Evolutionary conservation across 2,888 invertebrate genomes (phyloP), one percentile per base, ranked within the genome.

Genomic region (Byasa hedistus): DNA sequence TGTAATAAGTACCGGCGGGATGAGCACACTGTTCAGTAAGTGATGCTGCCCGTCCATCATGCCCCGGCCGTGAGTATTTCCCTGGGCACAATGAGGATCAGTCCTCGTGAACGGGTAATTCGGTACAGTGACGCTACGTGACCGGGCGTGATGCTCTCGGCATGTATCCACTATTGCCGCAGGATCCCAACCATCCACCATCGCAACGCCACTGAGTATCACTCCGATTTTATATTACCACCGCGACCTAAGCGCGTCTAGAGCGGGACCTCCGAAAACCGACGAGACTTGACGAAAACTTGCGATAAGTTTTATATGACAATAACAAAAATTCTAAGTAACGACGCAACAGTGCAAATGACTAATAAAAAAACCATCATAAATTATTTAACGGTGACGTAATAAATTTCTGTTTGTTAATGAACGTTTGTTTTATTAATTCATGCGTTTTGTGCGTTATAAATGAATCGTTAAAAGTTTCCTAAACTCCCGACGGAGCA

Each of bases 151-250:
- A 87, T 86, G 85, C 83, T 78, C 80, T 81, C 82, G 85, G 86
- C 87, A 85, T 88, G 87, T 85, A 76, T 78, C 79, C 80, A 81
- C 86, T 85, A 83, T 85, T 83, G 85, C 86, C 78, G 79, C 71
- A 82, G 81, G 82, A 80, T 76, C 79, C 84, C 84, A 84, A 81
- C 83, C 80, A 5, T 81, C 81, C 81, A 76, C 80, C 76, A 75
- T 76, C 32, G 32, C 32, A 48, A 48, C 48, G 80, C 82, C 78
- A 78, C 84, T 80, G 77, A 82, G 83, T 85, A 86, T 83, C 85
- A 84, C 84, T 83, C 84, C 80, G 83, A 85, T 86, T 87, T 84
- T 85, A 85, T 75, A 73, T 73, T 71, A 72, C 71, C 61, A 68
- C 15, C 69, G 72, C 71, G 81, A 68, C 67, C 62, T 74, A 57